phyloP scores from a whole-genome alignment of 2,888 invertebrate species.

The Drosophila atripex region DNA sequence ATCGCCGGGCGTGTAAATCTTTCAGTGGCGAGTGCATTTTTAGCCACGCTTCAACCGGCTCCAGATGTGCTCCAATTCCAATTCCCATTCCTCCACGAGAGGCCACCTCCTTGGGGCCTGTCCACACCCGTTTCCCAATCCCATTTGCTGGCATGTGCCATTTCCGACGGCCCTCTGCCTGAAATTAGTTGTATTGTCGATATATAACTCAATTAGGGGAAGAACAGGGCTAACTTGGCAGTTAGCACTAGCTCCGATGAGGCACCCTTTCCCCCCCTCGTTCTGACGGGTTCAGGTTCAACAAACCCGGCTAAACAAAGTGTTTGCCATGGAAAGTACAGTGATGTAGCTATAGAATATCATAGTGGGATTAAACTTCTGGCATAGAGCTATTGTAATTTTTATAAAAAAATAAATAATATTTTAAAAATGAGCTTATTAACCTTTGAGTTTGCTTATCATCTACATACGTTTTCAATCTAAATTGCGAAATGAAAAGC shows the following conservation, averaged over 20 bases:
- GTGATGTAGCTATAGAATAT: background rate
- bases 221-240: conserved; percentile 35
- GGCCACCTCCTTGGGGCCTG: conserved; percentile 9
- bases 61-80: conserved; percentile 60
- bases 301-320: conserved; percentile 31
- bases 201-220: conserved; percentile 35
- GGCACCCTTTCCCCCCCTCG: too few relatives aligned
- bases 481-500: conserved; percentile 13
- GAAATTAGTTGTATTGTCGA: conserved; percentile 42
- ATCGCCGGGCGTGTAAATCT: conserved; percentile 59
- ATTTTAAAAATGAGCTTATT: too few relatives aligned
- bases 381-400: too few relatives aligned
- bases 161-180: conserved; percentile 56
- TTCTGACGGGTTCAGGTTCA: conserved; percentile 29
- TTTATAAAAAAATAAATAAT: too few relatives aligned
- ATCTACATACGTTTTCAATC: conserved; percentile 8
- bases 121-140: conserved; percentile 28
- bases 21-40: conserved; percentile 60
- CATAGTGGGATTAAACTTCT: background rate
- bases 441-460: background rate
- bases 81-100: background rate
- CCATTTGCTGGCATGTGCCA: conserved; percentile 31
- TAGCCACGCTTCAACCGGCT: conserved; percentile 25
- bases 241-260: conserved; percentile 7
- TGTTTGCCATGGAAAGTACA: background rate